Base-by-base conservation (phyloP, 2,113 vertebrate genomes). In the Patagioenas fasciata region DNA sequence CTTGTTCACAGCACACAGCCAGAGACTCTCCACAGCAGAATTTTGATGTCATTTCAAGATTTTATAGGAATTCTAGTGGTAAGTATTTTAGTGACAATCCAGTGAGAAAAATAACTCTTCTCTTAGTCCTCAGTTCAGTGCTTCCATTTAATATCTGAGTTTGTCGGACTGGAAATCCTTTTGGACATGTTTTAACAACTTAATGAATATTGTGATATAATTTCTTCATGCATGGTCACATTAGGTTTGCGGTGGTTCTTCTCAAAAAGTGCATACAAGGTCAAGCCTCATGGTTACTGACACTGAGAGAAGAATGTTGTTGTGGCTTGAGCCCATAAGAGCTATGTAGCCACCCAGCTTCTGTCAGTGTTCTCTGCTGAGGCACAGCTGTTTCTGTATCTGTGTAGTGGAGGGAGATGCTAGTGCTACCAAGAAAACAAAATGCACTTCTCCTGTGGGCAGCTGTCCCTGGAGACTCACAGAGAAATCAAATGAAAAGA, bases 401-500 rank as follows among this genome's bases (percentile, higher is more conserved):
- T 57, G 18, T 54, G 31, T n/a, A 60, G 32, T 14, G 21, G 17
- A 62, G 7, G 11, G 4, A 7, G 17, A 20, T 47, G 36, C 6
- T 28, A n/a, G 5, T 13, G 9, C 6, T n/a, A 81, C 10, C 11
- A 67, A 70, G 17, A 34, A 91, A 85, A 79, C 12, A 61, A 8
- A 44, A 2, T 1, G 2, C 26, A 12, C 7, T 70, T 80, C n/a
- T 80, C 14, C 9, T 36, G 5, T 2, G 1, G 18, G 4, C 20
- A 84, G 8, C 10, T 17, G 2, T 53, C 29, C 6, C 13, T 66
- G 26, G n/a, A 79, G 11, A 57, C 42, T 60, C 15, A n/a, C 2
- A 60, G 25, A 47, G 16, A 50, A 9, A 24, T 78, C 2, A 89
- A 69, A 66, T 54, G 7, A 15, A 58, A 56, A 53, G 8, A 77